Base-by-base conservation (phyloP, 2,888 invertebrate species). In the Aromia moschata region DNA sequence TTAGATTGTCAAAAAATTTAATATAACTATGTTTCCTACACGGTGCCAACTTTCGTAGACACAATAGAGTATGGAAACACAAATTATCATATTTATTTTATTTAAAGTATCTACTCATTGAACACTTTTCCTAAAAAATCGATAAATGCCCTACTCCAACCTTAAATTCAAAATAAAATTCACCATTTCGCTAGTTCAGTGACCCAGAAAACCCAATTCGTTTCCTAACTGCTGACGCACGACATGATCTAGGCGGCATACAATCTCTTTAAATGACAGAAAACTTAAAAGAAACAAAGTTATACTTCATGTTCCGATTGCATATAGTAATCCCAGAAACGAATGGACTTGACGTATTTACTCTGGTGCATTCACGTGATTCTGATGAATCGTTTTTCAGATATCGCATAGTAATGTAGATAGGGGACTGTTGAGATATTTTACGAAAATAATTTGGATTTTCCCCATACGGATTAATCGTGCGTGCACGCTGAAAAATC, bases 211-310 rank as follows among this genome's bases (percentile, higher is more conserved):
- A 5, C 4, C 9, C 18, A 18, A 11, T 43, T 18, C 43, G 17
- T 16, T 17, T 9, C 2, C 1, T 16, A 40, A 5, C 40, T 40
- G 40, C 14, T 16, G 14, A 16, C 25, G 14, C 31, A 47, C 9
- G 33, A 18, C 12, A 9, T 7, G 10, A 31, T 46, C n/a, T 33
- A 33, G 4, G 15, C 11, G 16, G 46, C 31, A 49, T 3, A 37
- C 49, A 38, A 49, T 49, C 49, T 49, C 38, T 9, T n/a, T 14
- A 20, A 37, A 38, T 18, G 36, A 18, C 20, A 20, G 11, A 47
- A 49, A 37, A 49, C 49, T 38, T 25, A 49, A 49, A 25, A n/a
- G 38, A 12, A 49, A 49, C 38, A 36, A 47, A 18, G 16, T 45
- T 31, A n/a, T 2, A 15, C 11, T 47, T 11, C 18, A 46, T 18